These are phyloP conservation scores for Ranitomeya imitator DNA, from an alignment of 2,113 vertebrate species.

Conservation along the genomic window DNA sequence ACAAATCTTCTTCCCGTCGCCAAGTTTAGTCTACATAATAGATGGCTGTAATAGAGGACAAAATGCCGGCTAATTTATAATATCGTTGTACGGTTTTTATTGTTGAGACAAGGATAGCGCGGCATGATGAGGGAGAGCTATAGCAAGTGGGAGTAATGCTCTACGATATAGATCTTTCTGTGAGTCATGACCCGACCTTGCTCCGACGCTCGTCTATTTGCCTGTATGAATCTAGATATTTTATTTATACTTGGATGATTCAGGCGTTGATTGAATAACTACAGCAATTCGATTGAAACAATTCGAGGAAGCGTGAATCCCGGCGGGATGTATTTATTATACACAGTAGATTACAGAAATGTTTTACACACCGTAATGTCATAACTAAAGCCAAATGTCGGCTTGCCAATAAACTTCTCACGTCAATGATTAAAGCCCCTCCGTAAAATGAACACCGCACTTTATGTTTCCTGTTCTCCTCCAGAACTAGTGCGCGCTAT, in stretches of 20 bases:
- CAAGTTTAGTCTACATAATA: background rate
- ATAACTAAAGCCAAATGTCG: constrained; percentile 47
- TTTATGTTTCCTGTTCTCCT: constrained; percentile 44
- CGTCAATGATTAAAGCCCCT: constrained; percentile 29
- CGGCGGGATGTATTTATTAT: constrained; percentile 32
- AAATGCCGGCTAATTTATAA: constrained; percentile 49
- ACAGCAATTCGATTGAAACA: constrained; percentile 32
- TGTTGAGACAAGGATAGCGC: constrained; percentile 2
- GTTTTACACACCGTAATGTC: constrained; percentile 45
- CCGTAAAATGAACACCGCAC: constrained; percentile 28
- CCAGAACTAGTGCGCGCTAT: constrained; percentile 29
- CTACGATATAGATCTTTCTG: constrained; percentile 42
- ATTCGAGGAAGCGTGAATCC: constrained; percentile 1
- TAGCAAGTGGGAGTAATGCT: constrained; percentile 38
- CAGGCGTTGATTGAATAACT: constrained; percentile 41
- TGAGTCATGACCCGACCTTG: constrained; percentile 50
- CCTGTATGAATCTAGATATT: constrained; percentile 15
- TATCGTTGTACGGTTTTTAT: constrained; percentile 33
- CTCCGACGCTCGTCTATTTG: background rate
- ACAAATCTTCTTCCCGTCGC: constrained; percentile 19
- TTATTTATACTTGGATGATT: constrained; percentile 39
- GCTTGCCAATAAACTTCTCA: constrained; percentile 41
- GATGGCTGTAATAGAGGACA: constrained; percentile 19
- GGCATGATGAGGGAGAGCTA: background rate
- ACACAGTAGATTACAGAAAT: constrained; percentile 30